Evolutionary conservation across 2,113 vertebrate species (phyloP).

Genomic region (Strix aluco): DNA sequence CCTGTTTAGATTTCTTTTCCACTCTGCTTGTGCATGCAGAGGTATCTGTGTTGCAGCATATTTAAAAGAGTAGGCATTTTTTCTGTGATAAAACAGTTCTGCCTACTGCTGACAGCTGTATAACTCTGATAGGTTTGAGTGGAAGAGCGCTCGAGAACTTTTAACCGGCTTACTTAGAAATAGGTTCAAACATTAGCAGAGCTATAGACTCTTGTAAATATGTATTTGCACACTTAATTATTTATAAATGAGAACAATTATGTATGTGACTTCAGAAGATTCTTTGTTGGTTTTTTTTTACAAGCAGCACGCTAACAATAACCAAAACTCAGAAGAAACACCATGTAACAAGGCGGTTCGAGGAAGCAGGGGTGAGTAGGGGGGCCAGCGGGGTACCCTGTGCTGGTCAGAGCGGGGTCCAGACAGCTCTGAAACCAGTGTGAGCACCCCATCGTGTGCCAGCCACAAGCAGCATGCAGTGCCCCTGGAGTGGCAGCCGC

Average conservation of each 20-base stretch:
- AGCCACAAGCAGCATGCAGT: too few relatives aligned
- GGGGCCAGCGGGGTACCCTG: not conserved
- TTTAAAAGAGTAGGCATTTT: not conserved
- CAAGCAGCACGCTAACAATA: not conserved
- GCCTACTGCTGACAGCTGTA: not conserved
- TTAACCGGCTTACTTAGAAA: not conserved
- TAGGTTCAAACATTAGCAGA: not conserved
- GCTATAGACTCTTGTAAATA: not conserved
- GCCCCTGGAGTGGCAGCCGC: not conserved
- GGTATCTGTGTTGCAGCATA: not conserved
- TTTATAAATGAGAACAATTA: not conserved
- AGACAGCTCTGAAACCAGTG: not conserved
- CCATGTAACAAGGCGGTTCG: rapidly evolving
- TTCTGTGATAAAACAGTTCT: not conserved
- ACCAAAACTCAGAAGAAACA: not conserved
- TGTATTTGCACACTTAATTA: not conserved
- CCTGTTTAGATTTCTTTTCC: not conserved
- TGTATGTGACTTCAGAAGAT: not conserved
- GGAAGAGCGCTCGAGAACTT: not conserved
- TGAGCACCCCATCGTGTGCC: not conserved
- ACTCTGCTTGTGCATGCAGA: not conserved
- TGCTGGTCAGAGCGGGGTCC: not conserved
- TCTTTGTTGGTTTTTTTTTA: not conserved
- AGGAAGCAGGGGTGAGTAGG: not conserved
- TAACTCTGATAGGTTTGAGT: not conserved